phyloP scores from a whole-genome alignment of 2,113 vertebrate species.

The Sardina pilchardus region DNA sequence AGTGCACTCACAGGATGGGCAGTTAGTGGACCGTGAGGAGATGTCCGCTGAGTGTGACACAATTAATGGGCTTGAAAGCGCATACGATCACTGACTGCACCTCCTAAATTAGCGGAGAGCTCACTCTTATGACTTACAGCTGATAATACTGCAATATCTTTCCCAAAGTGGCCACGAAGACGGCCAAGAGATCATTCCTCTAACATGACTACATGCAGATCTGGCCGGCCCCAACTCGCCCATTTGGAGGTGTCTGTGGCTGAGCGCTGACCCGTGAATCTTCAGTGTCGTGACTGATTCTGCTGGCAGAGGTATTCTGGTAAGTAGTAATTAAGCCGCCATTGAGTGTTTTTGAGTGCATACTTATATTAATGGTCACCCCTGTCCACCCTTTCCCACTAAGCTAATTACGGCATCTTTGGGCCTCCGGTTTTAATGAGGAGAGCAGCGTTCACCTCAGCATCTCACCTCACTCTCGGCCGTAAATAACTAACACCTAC shows the following conservation, averaged over 20 bases:
- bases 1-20: too few relatives aligned
- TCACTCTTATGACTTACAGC: background rate
- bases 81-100: too few relatives aligned
- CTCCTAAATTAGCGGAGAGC: background rate
- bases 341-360: slow-evolving; percentile 14
- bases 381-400: slow-evolving; percentile 26
- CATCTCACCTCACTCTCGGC: background rate
- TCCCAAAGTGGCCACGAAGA: background rate
- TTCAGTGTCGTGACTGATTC: background rate
- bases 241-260: background rate
- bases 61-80: too few relatives aligned
- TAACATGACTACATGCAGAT: background rate
- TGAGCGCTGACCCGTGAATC: background rate
- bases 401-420: slow-evolving; percentile 30
- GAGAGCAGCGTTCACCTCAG: background rate
- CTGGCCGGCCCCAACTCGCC: background rate
- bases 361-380: slow-evolving; percentile 17
- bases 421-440: slow-evolving; percentile 1
- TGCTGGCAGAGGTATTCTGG: background rate
- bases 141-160: background rate
- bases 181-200: background rate
- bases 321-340: slow-evolving; percentile 15
- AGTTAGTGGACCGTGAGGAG: too few relatives aligned
- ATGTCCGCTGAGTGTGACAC: too few relatives aligned
- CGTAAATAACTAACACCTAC: slow-evolving; percentile 13